Evolutionary conservation across 2,888 invertebrate genomes (phyloP).

Genomic region (Tineola bisselliella): DNA sequence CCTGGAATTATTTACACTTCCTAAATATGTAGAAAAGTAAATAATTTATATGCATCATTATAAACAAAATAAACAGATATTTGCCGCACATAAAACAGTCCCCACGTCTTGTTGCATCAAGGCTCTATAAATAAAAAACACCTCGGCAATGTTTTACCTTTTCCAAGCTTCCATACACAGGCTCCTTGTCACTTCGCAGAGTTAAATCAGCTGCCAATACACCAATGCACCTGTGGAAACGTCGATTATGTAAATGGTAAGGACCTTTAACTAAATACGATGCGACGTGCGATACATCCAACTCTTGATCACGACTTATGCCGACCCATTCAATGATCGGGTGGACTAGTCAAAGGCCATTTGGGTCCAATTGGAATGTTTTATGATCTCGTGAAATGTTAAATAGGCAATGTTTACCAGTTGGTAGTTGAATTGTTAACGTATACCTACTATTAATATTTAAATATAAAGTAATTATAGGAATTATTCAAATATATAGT

Average conservation of each 20-base stretch:
- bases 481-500: too few relatives aligned
- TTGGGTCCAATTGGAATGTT: constrained; percentile 7
- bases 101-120: constrained; percentile 29
- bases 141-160: constrained; percentile 46
- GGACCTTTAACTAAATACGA: constrained; percentile 31
- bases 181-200: constrained; percentile 46
- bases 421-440: not conserved
- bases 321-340: constrained; percentile 11
- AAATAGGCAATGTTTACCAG: not conserved
- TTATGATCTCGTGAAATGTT: constrained; percentile 1
- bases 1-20: too few relatives aligned
- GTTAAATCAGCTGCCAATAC: constrained; percentile 59
- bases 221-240: constrained; percentile 57
- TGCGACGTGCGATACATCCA: constrained; percentile 13
- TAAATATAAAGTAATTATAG: too few relatives aligned
- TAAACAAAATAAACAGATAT: constrained; percentile 20
- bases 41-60: not conserved
- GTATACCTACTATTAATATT: not conserved
- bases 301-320: constrained; percentile 5
- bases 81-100: constrained; percentile 17
- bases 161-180: constrained; percentile 35
- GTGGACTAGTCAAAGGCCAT: constrained; percentile 2
- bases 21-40: not conserved
- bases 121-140: constrained; percentile 46
- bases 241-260: constrained; percentile 62